These are phyloP conservation scores for Phyllotreta cruciferae DNA, from an alignment of 2,888 invertebrate genomes.

Conservation along the genomic window DNA sequence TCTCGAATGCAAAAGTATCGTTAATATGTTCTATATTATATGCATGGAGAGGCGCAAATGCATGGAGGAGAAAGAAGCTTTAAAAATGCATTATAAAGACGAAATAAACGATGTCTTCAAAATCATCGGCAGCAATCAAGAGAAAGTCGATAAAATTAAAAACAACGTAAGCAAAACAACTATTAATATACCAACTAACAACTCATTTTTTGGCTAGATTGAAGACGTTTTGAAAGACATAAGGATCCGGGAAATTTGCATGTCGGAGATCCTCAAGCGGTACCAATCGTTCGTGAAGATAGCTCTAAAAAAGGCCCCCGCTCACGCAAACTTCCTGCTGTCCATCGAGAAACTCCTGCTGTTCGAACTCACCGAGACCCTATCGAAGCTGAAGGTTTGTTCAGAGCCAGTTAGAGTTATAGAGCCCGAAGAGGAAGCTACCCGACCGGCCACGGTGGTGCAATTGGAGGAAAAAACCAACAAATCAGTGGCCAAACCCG, in stretches of 20 bases:
- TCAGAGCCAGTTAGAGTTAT: not conserved
- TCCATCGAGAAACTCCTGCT: conserved; percentile 55
- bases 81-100: conserved; percentile 55
- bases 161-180: not conserved
- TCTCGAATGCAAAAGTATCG: conserved; percentile 66
- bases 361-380: conserved; percentile 51
- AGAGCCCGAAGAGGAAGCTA: not conserved
- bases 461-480: not conserved
- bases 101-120: conserved; percentile 25
- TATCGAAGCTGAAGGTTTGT: conserved; percentile 5
- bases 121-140: not conserved
- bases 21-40: conserved; percentile 67
- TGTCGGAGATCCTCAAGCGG: conserved; percentile 57
- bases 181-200: no score
- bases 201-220: conserved; percentile 29
- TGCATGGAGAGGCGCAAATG: conserved; percentile 64
- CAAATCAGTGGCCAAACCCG: conserved; percentile 33
- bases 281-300: conserved; percentile 63
- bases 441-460: not conserved
- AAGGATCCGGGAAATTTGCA: conserved; percentile 53
- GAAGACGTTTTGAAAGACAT: conserved; percentile 46
- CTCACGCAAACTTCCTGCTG: conserved; percentile 62
- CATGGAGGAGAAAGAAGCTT: conserved; percentile 58
- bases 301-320: conserved; percentile 58
- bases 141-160: not conserved